Base-by-base conservation (phyloP, 2,113 vertebrate genomes). In the Prochilodus magdalenae region DNA sequence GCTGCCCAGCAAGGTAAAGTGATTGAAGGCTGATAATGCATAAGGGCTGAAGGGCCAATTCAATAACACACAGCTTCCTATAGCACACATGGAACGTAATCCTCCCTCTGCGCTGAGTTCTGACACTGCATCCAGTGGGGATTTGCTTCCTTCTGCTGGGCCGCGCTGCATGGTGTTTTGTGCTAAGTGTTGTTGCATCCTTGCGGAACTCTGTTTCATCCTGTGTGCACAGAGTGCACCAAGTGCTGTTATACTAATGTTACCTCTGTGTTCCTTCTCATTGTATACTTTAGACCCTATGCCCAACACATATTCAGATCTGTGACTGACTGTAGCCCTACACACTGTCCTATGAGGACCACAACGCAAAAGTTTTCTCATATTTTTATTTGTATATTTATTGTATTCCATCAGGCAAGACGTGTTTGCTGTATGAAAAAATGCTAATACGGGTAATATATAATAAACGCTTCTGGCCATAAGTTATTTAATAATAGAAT, bases 11-110 rank as follows among this genome's bases (percentile, higher is more conserved):
- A 22, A 70, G 66, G 33, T 44, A 24, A 70, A 70, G 33, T 2
- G n/a, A 44, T 24, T n/a, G 33, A 44, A 55, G 47, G 40, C 44
- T 47, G 59, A 65, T 65, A 65, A 77, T 66, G 60, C 26, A 51
- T 12, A 18, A 24, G 8, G 30, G 33, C 65, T 69, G 51, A 36
- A 15, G 29, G 76, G 49, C 33, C 6, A 22, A 44, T 27, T 71
- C 33, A 79, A 27, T 29, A 59, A 69, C 27, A 14, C 77, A 26
- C 51, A 59, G 77, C 40, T 63, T 77, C 26, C 16, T 76, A 51
- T 76, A 76, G 57, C 33, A 29, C 40, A 65, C 59, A 75, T 16
- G 60, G 57, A 24, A 69, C 7, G 33, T 15, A 33, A 77, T 27
- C 74, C 59, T 14, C 62, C 76, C 24, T 20, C 30, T 44, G 30